Evolutionary conservation across 2,888 invertebrate genomes (phyloP), one percentile per base, ranked within the genome.

Genomic region (Unio delphinus): DNA sequence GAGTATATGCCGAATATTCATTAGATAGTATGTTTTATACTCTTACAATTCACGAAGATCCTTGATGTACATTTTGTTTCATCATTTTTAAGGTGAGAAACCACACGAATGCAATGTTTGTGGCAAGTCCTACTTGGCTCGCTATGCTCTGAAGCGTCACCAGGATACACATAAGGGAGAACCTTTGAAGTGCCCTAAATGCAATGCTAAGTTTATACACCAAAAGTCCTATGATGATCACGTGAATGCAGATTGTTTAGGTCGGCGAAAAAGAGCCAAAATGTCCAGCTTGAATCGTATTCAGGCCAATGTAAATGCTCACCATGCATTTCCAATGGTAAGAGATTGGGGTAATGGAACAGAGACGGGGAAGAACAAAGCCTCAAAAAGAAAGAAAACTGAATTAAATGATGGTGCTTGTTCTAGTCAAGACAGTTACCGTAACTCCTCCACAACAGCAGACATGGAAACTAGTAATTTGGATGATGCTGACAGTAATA

Each of bases 181-280:
- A n/a, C 74, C 65, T 30, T 61, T 68, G 17, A 68, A 75, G 56
- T 77, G 77, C 45, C 68, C 69, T 11, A 77, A 75, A 59, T 77
- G 77, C 64, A 72, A 74, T 18, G 75, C 77, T 3, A 77, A 77
- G 67, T 77, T 77, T 65, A 73, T 77, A 7, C 77, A 77, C 55
- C 73, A 77, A 65, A 69, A 70, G 26, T 77, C 77, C 4, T 77
- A 77, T 64, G 73, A 75, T 55, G 69, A 73, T n/a, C 77, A 77
- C 28, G 69, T 72, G 65, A 65, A 70, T 26, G 77, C 77, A 6
- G 61, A 67, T 67, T 77, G 77, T 60, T 54, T 77, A 58, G 77
- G 77, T 8, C 71, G 66, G 30, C 69, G 77, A 17, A 77, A 75
- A 64, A 60, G 77, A 26, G 67, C 23, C 54, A 64, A 28, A 45